Base-by-base conservation (phyloP, 1,140 invertebrate species). In the Drosophila oshimai region DNA sequence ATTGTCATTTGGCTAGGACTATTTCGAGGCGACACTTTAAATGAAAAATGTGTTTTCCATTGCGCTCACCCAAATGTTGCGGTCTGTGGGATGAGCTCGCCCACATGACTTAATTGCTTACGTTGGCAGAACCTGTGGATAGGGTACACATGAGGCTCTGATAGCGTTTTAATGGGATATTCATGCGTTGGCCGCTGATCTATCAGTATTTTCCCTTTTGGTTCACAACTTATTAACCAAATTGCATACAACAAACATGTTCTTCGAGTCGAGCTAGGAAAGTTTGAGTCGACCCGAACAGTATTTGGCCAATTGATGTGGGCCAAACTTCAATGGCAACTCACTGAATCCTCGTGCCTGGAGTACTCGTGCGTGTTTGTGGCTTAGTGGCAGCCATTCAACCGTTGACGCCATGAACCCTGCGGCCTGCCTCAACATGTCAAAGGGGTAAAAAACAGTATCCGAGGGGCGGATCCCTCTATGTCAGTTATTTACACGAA, bases 401-500 rank as follows among this genome's bases (percentile, higher is more conserved):
- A 58, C 42, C 60, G 75, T 60, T 36, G 42, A 37, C 53, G 49
- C 18, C 17, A 20, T 12, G 33, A 24, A 46, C 26, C 34, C 57
- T 67, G 44, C 41, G 53, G 55, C 54, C 54, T 42, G 53, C 61
- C 69, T 10, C 62, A 74, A 72, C 64, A 74, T 84, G 79, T 84
- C 79, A 86, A 75, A 75, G 71, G 54, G 55, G 24, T 46, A 46
- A 39, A 51, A 34, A 36, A 41, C 55, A 45, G 58, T 39, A 28
- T 36, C 29, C 18, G 17, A 31, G 53, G 50, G 17, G 46, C 24
- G 42, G 53, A 50, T 37, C 28, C 68, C 33, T 7, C 37, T 22
- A n/a, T 70, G 73, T 57, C 75, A 75, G 74, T 68, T 84, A 75
- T 79, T 84, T 86, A 79, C 70, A 64, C 70, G 60, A 83, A 83